Evolutionary conservation across 1,140 invertebrate species (phyloP), one percentile per base, ranked within the genome.

Genomic region (Ceratoteleas bidentatus): DNA sequence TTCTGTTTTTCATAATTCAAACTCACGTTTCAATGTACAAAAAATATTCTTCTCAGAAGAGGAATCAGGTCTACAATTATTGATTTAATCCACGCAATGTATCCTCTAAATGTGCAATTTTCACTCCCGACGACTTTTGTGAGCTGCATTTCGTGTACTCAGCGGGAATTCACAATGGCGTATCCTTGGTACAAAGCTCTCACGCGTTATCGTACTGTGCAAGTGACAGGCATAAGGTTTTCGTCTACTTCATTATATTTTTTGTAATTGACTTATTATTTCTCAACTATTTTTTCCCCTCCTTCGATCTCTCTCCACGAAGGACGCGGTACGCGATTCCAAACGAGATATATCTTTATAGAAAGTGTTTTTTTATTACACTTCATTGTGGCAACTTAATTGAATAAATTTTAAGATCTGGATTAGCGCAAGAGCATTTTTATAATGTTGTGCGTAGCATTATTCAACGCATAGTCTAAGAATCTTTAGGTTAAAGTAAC

Each of bases 281-380:
- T 49, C 47, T 49, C 47, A 49, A 49, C 47, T 50, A 50, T 50
- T 24, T 8, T 50, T 50, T 50, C 9, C 15, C 40, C n/a, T 43
- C 24, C 24, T 24, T 24, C 24, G 24, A 24, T 50, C 14, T 50
- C 15, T 50, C 14, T 2, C 10, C 14, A 15, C 7, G 49, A 50
- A 50, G 49, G 49, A 50, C 49, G 16, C 15, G 7, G 10, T n/a
- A 11, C 49, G 49, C 15, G 49, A 50, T 54, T 24, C 52, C 33
- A 54, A 54, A 54, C n/a, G 52, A 56, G 53, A 56, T 56, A 56
- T 56, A 56, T 56, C 53, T 38, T 56, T 34, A 33, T 56, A 56
- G 53, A 56, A 56, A 56, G 53, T 56, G 53, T 14, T 36, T 56
- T 56, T 36, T 56, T 56, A 36, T 36, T 36, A 14, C 13, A 36